Conservation (phyloP, 2,888 invertebrate genomes). For the Cylloceria caligata region DNA sequence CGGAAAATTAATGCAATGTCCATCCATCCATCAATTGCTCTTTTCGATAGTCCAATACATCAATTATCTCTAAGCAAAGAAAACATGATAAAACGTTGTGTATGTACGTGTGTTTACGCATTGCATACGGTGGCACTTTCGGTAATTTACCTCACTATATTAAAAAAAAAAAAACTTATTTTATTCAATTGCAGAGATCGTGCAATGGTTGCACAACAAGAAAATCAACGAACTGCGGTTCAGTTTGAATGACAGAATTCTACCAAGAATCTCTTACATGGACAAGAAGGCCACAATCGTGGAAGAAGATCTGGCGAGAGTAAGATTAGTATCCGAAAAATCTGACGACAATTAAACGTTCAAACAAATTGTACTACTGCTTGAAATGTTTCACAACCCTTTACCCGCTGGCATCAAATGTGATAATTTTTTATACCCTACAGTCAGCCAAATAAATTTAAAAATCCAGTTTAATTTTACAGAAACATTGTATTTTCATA, state of each 20-base stretch:
- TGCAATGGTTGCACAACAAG: constrained; percentile 71
- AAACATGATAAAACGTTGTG: too few species aligned
- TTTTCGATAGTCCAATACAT: too few species aligned
- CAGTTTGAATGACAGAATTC: constrained; percentile 67
- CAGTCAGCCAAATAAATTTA: neutral
- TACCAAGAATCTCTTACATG: constrained; percentile 74
- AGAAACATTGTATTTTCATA: constrained; percentile 25
- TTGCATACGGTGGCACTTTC: too few species aligned
- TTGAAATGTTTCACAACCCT: neutral
- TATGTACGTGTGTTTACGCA: too few species aligned
- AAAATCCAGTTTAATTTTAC: neutral
- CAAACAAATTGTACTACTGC: neutral
- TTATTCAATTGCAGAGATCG: constrained; percentile 71
- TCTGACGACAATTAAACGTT: neutral
- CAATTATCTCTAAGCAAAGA: too few species aligned
- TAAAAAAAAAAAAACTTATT: constrained; percentile 20
- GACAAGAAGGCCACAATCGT: constrained; percentile 47
- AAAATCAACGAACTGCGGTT: constrained; percentile 69
- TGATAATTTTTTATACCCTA: neutral
- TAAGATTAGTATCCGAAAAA: neutral
- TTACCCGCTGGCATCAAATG: neutral
- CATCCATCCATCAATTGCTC: too few species aligned
- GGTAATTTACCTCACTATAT: too few species aligned
- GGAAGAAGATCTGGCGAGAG: constrained; percentile 23
- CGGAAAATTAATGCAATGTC: too few species aligned